Evolutionary conservation across 2,888 invertebrate species (phyloP).

Genomic region (Epistrophe grossulariae): DNA sequence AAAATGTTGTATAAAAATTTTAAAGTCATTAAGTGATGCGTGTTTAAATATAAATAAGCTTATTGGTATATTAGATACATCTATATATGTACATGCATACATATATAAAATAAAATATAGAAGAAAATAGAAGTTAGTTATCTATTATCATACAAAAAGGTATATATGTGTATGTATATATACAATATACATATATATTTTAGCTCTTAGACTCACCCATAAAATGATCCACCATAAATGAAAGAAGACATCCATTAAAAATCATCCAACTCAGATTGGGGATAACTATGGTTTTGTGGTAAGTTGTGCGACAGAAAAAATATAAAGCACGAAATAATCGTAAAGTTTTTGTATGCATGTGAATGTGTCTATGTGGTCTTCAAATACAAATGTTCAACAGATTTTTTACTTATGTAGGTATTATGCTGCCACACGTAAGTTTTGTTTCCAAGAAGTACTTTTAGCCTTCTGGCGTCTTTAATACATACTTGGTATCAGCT

Average conservation of each 20-base stretch:
- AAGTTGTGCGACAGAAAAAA: background rate
- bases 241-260: constrained; percentile 2
- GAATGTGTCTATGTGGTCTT: background rate
- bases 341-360: background rate
- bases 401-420: background rate
- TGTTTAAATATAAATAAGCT: too few species aligned
- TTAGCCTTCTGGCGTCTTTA: background rate
- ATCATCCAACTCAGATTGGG: background rate
- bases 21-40: too few species aligned
- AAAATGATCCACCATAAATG: background rate
- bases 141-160: background rate
- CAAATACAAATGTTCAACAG: background rate
- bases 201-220: background rate
- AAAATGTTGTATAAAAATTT: too few species aligned
- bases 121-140: too few species aligned
- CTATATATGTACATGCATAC: too few species aligned
- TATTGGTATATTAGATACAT: too few species aligned
- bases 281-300: background rate
- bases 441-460: background rate
- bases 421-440: background rate
- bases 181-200: background rate
- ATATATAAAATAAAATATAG: too few species aligned
- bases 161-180: too few species aligned
- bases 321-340: background rate
- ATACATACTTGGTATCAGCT: too few species aligned